These are phyloP conservation scores for Camponotus fellah DNA, from an alignment of 2,888 invertebrate genomes.

Conservation along the genomic window DNA sequence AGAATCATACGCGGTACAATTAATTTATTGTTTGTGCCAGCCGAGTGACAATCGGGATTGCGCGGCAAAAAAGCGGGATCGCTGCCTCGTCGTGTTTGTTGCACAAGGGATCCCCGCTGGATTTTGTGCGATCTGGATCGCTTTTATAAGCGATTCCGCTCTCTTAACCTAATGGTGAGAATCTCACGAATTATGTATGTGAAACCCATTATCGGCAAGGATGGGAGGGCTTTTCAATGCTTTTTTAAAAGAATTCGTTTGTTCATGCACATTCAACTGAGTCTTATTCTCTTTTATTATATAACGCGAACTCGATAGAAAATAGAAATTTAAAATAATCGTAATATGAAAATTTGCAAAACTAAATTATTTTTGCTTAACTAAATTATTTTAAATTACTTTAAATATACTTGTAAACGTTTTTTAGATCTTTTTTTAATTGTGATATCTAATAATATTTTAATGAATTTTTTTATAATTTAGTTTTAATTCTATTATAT, in stretches of 20 bases:
- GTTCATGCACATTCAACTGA: not conserved
- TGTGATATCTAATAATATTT: not conserved
- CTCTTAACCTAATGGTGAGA: constrained; percentile 53
- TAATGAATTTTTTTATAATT: not conserved
- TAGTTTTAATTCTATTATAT: not conserved
- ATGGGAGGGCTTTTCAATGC: not conserved
- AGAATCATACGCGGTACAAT: constrained; percentile 77
- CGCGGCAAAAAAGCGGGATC: constrained; percentile 66
- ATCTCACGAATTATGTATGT: constrained; percentile 41
- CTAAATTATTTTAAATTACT: not conserved
- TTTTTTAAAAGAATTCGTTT: not conserved
- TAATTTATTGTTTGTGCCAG: constrained; percentile 78
- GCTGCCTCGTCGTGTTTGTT: constrained; percentile 66
- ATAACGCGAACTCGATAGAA: not conserved
- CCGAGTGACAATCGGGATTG: constrained; percentile 68
- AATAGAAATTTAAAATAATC: not conserved
- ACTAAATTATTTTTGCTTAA: constrained; percentile 14
- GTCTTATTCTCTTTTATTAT: constrained; percentile 7
- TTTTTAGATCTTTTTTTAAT: not conserved
- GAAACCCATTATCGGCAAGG: not conserved
- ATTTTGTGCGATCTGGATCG: constrained; percentile 44
- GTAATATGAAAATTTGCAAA: constrained; percentile 4
- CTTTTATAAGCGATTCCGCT: constrained; percentile 6
- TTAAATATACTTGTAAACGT: not conserved
- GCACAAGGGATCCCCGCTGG: constrained; percentile 30